Evolutionary conservation across 53 echinoderm and acorn worm species (phyloP), one percentile per base, ranked within the genome.

Genomic region (Actinopyga echinites): DNA sequence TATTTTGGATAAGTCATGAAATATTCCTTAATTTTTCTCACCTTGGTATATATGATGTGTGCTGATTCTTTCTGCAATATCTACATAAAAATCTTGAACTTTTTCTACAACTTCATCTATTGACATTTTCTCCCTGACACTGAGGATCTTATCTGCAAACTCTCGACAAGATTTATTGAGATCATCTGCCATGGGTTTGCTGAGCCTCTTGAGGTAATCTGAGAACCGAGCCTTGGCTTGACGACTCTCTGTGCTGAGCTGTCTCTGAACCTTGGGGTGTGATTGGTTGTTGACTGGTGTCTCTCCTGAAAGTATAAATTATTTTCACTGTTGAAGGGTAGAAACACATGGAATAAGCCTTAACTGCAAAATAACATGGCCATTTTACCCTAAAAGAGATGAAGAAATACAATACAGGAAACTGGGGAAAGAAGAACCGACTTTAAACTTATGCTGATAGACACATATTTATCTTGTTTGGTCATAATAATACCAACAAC

Each of bases 21-120:
- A 15, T 49, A 2, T 49, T 17, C 13, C 17, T 13, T 1, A 49
- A 49, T 15, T 49, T 49, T 49, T 49, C 85, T 84, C 87, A 92
- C 92, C 92, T 86, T 88, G 88, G 75, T 93, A 95, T 42, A 85
- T 82, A 32, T 84, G 89, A 58, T 93, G 91, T 21, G 85, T 91
- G 53, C 77, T 79, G 57, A 96, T 89, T 43, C 92, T 75, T 33
- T 93, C 96, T 0, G 62, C 80, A 56, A 93, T 87, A 68, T 87
- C 87, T 28, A 86, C 87, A 34, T 96, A 96, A 84, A 96, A 96
- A 79, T 96, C 96, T 75, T 96, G 96, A 24, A 96, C 91, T 75
- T 87, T 60, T 83, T 90, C 96, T 0, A 93, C 94, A 54, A 91
- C 93, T 75, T 96, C 93, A 62, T 96, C 96, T 10, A 92, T 80